Conservation (phyloP, 2,888 invertebrate species). For the Drosophila nr. fundita region DNA sequence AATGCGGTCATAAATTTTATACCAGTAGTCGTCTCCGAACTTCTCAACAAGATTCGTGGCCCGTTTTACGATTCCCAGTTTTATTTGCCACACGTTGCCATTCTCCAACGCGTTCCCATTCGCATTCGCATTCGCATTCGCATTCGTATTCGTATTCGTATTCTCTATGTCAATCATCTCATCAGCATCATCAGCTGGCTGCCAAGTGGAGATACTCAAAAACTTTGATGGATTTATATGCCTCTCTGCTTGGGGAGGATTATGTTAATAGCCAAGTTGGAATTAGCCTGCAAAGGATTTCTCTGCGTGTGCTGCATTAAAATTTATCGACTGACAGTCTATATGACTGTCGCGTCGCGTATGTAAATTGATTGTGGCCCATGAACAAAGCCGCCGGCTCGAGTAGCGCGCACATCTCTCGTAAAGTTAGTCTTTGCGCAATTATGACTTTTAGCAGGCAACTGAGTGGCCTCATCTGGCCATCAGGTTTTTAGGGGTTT, state of each 20-base stretch:
- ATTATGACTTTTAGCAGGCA: constrained; percentile 62
- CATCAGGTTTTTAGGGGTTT: constrained; percentile 41
- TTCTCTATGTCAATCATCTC: constrained; percentile 34
- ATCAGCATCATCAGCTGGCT: constrained; percentile 41
- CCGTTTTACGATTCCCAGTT: constrained; percentile 59
- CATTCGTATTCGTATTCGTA: no score
- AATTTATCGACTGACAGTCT: constrained; percentile 65
- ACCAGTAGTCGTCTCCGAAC: constrained; percentile 41
- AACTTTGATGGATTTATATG: constrained; percentile 66
- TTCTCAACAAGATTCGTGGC: constrained; percentile 57
- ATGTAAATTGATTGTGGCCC: constrained; percentile 65
- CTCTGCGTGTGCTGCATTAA: constrained; percentile 62
- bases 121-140: constrained; percentile 9
- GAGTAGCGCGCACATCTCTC: constrained; percentile 13
- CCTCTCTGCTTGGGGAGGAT: constrained; percentile 36
- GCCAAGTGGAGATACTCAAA: constrained; percentile 43
- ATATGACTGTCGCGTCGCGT: constrained; percentile 48
- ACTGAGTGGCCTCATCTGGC: constrained; percentile 57
- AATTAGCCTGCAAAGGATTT: constrained; percentile 62
- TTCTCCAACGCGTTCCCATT: constrained; percentile 23
- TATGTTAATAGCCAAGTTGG: constrained; percentile 62
- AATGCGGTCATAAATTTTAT: constrained; percentile 58
- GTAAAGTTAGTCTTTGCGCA: constrained; percentile 55
- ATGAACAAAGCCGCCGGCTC: constrained; percentile 13
- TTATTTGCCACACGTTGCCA: constrained; percentile 66